Evolutionary conservation across 1,140 invertebrate species (phyloP), one percentile per base, ranked within the genome.

Genomic region (Cylas formicarius): DNA sequence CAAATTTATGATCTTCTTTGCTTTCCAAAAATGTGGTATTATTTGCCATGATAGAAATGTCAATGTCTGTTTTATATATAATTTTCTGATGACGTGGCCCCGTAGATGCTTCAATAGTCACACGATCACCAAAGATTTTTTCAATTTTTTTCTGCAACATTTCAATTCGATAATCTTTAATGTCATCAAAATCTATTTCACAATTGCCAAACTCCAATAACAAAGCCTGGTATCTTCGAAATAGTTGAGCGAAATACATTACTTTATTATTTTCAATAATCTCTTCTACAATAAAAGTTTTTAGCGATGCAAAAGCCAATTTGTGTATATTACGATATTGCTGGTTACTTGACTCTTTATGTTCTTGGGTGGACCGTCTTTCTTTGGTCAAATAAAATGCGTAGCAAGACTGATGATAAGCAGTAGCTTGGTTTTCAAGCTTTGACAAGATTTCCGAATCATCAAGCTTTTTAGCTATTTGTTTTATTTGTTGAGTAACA

Each of bases 31-130:
- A n/a, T n/a, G n/a, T n/a, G n/a, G n/a, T n/a, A n/a, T n/a, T n/a
- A n/a, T n/a, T n/a, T n/a, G n/a, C n/a, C n/a, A n/a, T n/a, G n/a
- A n/a, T n/a, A n/a, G n/a, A n/a, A n/a, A n/a, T n/a, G n/a, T n/a
- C n/a, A n/a, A n/a, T n/a, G n/a, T n/a, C n/a, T n/a, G n/a, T n/a
- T n/a, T n/a, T n/a, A n/a, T n/a, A n/a, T n/a, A n/a, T n/a, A n/a
- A n/a, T n/a, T n/a, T n/a, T n/a, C 11, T 38, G 34, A 20, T 53
- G 38, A 51, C 50, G 53, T 41, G 34, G 13, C 40, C 57, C 60
- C 16, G 16, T 57, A 8, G 56, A 60, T 23, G 51, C 51, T 55
- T 60, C 53, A 51, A 58, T 59, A 4, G 46, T 58, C 49, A 62
- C 36, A 47, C 28, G 44, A 31, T 56, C 50, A 52, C 50, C 55